Conservation (phyloP, 2,888 invertebrate genomes). For the Leptinotarsa juncta region DNA sequence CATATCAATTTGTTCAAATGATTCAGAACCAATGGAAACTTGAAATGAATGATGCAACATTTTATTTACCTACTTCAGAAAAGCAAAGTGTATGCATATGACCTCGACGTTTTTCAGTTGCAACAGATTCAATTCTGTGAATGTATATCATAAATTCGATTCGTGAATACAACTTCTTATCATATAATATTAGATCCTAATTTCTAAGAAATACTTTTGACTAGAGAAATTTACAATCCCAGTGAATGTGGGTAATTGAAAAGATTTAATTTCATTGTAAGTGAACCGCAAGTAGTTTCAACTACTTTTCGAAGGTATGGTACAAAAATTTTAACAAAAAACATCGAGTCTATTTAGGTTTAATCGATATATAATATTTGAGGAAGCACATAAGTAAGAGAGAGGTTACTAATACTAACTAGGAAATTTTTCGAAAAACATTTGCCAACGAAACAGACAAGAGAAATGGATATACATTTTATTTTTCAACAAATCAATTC, state of each 20-base stretch:
- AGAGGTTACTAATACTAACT: slow-evolving; percentile 43
- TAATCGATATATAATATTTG: slow-evolving; percentile 53
- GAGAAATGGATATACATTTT: neutral
- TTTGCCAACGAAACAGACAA: slow-evolving; percentile 34
- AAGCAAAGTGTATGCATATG: slow-evolving; percentile 10
- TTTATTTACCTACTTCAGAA: neutral
- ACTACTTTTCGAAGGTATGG: slow-evolving; percentile 53
- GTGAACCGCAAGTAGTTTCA: slow-evolving; percentile 56
- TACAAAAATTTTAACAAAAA: slow-evolving; percentile 51
- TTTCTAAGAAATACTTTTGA: slow-evolving; percentile 52
- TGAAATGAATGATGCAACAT: neutral
- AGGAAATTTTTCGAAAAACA: slow-evolving; percentile 48
- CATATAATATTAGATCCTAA: slow-evolving; percentile 42
- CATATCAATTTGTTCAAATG: neutral
- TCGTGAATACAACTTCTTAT: slow-evolving; percentile 45
- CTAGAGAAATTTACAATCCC: slow-evolving; percentile 55
- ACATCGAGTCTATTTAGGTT: slow-evolving; percentile 48
- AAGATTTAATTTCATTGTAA: slow-evolving; percentile 58
- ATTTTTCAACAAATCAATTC: slow-evolving; percentile 25
- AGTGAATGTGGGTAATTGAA: slow-evolving; percentile 51
- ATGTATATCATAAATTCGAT: slow-evolving; percentile 40
- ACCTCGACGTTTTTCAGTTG: slow-evolving; percentile 6
- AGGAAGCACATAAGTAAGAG: slow-evolving; percentile 60
- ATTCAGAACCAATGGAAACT: neutral
- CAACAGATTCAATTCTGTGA: neutral